Conservation (phyloP, 2,888 invertebrate species). For the Neoascia interrupta region DNA sequence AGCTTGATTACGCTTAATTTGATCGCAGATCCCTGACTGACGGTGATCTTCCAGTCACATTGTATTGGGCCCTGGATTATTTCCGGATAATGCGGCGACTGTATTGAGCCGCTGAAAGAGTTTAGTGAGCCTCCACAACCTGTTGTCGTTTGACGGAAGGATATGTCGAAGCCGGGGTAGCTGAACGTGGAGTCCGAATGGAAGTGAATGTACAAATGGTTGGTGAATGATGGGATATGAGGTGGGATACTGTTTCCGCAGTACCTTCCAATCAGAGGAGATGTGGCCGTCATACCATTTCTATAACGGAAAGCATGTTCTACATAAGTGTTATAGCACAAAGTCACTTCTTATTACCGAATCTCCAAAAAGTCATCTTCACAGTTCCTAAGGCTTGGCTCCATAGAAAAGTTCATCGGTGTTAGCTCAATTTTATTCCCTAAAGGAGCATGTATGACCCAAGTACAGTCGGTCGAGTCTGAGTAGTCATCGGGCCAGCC, state of each 20-base stretch:
- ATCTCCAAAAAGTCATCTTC: constrained; percentile 87
- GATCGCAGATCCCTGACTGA: constrained; percentile 86
- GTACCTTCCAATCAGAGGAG: constrained; percentile 90
- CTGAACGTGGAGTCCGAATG: constrained; percentile 84
- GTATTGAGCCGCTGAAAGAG: constrained; percentile 86
- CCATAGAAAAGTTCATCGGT: constrained; percentile 84
- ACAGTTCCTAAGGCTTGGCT: constrained; percentile 81
- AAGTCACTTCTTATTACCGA: constrained; percentile 82
- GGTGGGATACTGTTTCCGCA: constrained; percentile 86
- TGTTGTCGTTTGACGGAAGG: constrained; percentile 84
- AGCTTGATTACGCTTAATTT: constrained; percentile 85
- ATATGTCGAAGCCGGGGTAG: constrained; percentile 85
- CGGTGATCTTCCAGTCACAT: constrained; percentile 90
- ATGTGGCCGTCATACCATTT: constrained; percentile 86
- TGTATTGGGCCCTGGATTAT: constrained; percentile 85
- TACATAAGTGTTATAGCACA: not conserved
- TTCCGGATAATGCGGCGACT: constrained; percentile 92
- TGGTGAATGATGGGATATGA: constrained; percentile 86
- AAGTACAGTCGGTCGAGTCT: constrained; percentile 85
- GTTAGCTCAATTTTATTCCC: constrained; percentile 89
- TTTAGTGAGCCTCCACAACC: constrained; percentile 91
- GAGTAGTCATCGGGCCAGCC: constrained; percentile 89
- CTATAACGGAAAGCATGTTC: constrained; percentile 78
- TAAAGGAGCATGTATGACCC: constrained; percentile 87
- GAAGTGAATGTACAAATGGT: constrained; percentile 88